Conservation (phyloP, 37 sponge, comb jelly and placozoan species). For the Chondrosia reniformis region DNA sequence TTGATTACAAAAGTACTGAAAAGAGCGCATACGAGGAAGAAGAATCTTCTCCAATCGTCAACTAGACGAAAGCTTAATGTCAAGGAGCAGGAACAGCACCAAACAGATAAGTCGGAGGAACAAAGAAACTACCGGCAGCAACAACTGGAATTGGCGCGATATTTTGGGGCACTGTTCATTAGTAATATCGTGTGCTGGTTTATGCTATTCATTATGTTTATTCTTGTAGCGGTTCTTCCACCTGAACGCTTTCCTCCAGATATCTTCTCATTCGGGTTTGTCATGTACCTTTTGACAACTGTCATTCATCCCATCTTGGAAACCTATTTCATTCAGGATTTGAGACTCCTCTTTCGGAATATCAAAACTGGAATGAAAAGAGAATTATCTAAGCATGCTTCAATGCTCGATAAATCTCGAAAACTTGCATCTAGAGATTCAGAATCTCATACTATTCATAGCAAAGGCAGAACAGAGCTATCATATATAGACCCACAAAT, state of each 20-base stretch:
- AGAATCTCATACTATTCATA: neutral
- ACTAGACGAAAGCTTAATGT: neutral
- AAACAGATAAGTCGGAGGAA: conserved; percentile 13
- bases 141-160: conserved; percentile 54
- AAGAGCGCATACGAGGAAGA: conserved; percentile 14
- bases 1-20: conserved; percentile 44
- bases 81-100: neutral
- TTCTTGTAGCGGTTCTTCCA: conserved; percentile 8
- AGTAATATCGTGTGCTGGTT: conserved; percentile 55
- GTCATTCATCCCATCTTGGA: conserved; percentile 68
- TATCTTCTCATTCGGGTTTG: conserved; percentile 56
- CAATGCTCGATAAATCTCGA: neutral
- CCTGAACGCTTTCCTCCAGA: conserved; percentile 25
- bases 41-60: conserved; percentile 8
- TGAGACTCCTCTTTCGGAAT: conserved; percentile 29
- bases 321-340: conserved; percentile 70
- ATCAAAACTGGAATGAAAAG: conserved; percentile 9
- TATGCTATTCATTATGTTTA: conserved; percentile 31
- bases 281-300: conserved; percentile 47
- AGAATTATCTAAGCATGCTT: neutral
- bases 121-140: conserved; percentile 35
- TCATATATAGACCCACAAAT: neutral
- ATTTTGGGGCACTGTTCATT: conserved; percentile 62
- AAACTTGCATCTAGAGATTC: neutral
- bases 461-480: neutral